Evolutionary conservation across 2,888 invertebrate genomes (phyloP).

Genomic region (Tinea trinotella): DNA sequence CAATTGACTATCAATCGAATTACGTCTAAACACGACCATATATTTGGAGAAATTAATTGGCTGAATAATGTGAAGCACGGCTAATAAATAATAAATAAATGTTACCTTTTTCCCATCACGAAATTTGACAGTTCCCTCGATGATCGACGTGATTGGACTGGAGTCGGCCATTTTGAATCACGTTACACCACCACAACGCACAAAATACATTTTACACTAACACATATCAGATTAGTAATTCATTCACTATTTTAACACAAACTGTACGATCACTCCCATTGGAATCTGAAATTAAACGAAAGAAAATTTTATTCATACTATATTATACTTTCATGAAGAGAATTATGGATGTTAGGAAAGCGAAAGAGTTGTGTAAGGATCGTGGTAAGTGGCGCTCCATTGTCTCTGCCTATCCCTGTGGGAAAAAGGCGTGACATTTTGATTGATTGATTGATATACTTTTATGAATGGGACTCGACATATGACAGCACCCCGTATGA

Average conservation of each 20-base stretch:
- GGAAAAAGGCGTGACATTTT: too few species aligned
- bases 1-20: too few species aligned
- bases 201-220: constrained; percentile 39
- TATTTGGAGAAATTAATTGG: too few species aligned
- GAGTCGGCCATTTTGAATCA: constrained; percentile 64
- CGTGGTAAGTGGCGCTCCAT: too few species aligned
- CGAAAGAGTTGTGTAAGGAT: too few species aligned
- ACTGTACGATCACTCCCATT: constrained; percentile 6
- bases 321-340: too few species aligned
- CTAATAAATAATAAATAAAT: background rate
- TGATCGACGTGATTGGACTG: constrained; percentile 79
- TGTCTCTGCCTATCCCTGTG: too few species aligned
- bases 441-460: too few species aligned
- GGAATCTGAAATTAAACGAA: constrained; percentile 31
- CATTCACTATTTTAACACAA: constrained; percentile 18
- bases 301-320: background rate
- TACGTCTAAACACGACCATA: too few species aligned
- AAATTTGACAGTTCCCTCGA: constrained; percentile 92
- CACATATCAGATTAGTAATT: background rate
- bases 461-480: too few species aligned
- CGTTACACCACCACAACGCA: constrained; percentile 41
- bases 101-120: constrained; percentile 92
- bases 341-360: too few species aligned
- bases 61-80: background rate
- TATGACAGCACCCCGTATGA: too few species aligned